Base-by-base conservation (phyloP, 2,797 vertebrate species). In the Catharus ustulatus region DNA sequence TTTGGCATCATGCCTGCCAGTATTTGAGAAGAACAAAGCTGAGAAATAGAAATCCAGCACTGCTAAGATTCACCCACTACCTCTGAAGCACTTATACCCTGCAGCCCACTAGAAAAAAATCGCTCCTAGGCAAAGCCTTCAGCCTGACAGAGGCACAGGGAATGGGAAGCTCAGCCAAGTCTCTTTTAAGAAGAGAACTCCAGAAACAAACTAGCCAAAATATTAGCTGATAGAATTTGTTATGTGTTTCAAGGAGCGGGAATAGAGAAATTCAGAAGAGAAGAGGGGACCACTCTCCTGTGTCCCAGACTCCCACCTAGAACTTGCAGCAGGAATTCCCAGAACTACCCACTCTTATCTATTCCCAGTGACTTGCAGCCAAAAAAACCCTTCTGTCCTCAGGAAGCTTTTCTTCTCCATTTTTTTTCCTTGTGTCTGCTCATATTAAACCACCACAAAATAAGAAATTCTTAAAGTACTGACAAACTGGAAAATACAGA, bases 401-500 rank as follows among this genome's bases (percentile, higher is more conserved):
- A 90, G 51, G 59, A 84, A 79, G 24, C 36, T 84, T 88, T 38
- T 81, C 42, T 58, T 51, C 48, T 79, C 17, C 5, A 6, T 19
- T 52, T 78, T 63, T 69, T 69, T 66, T 1, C 26, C 46, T 51
- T 15, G 5, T 78, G 49, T 40, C 71, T 77, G 46, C 23, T 85
- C 38, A 74, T 81, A 92, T 79, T 84, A 68, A 89, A 94, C 79
- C 36, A 91, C 11, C 71, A 66, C 30, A 49, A 64, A 91, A 87
- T 43, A 72, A 80, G 58, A 84, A 27, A 19, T 63, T 63, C 85
- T 78, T 93, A n/a, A 92, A 93, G 46, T 30, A 67, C 81, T 87
- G 81, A 90, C 51, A 88, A 85, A 87, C 58, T 87, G 46, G 83
- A 87, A 95, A 90, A 73, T 45, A 95, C 34, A 93, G 94, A 97